These are phyloP conservation scores for Lycocerus yunnanus DNA, from an alignment of 2,888 invertebrate genomes.

Conservation along the genomic window DNA sequence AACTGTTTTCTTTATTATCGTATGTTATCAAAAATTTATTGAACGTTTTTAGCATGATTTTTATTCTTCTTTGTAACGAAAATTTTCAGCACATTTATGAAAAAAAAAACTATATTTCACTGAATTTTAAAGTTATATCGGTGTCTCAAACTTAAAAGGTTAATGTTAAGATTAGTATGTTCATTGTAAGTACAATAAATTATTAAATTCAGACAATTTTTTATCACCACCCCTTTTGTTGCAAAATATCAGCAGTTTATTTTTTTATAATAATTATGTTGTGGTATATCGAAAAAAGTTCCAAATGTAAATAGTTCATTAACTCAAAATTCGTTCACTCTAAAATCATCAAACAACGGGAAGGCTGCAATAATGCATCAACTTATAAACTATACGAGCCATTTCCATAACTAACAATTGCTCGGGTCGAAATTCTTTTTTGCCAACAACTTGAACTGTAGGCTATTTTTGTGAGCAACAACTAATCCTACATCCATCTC, in stretches of 20 bases:
- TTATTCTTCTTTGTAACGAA: constrained; percentile 16
- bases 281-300: too few species aligned
- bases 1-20: constrained; percentile 24
- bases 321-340: too few species aligned
- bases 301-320: too few species aligned
- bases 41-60: constrained; percentile 19
- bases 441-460: too few species aligned
- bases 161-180: constrained; percentile 33
- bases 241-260: neutral
- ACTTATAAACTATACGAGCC: too few species aligned
- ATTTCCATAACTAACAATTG: too few species aligned
- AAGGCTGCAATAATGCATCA: too few species aligned
- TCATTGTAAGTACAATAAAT: constrained; percentile 32
- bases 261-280: too few species aligned
- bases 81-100: constrained; percentile 27
- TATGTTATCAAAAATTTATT: constrained; percentile 11
- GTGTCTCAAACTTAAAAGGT: constrained; percentile 31
- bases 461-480: too few species aligned
- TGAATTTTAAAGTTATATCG: constrained; percentile 29
- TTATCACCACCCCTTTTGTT: neutral
- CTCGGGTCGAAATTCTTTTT: too few species aligned
- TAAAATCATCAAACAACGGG: too few species aligned
- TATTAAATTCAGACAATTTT: constrained; percentile 17
- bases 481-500: too few species aligned
- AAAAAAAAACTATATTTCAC: constrained; percentile 24